These are phyloP conservation scores for honey bee (Apis mellifera) DNA, from an alignment of 1,140 invertebrate species.

Conservation along the genomic window DNA sequence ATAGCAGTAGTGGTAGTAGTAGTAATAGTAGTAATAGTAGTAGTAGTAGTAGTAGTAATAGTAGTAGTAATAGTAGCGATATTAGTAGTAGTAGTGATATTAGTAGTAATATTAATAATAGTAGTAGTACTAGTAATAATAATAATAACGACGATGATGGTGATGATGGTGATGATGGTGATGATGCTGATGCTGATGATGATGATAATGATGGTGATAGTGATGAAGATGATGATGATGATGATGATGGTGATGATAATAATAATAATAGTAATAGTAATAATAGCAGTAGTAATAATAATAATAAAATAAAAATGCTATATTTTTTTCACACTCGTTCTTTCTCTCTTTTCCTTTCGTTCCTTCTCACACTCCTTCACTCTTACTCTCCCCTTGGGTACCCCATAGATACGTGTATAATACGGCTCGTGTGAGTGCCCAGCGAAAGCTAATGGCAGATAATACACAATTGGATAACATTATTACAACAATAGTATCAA, in stretches of 20 bases:
- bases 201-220: too few relatives aligned
- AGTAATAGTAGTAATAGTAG: too few relatives aligned
- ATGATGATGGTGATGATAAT: not conserved
- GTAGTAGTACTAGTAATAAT: too few relatives aligned
- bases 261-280: fast-evolving
- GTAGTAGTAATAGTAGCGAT: too few relatives aligned
- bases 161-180: too few relatives aligned
- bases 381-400: conserved; percentile 13
- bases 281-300: not conserved
- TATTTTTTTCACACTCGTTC: conserved; percentile 16
- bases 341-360: not conserved
- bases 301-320: conserved; percentile 26
- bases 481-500: conserved; percentile 1
- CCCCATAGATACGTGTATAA: conserved; percentile 38
- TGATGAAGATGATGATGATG: too few relatives aligned
- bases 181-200: too few relatives aligned
- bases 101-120: not conserved
- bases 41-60: too few relatives aligned
- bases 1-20: too few relatives aligned
- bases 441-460: conserved; percentile 75
- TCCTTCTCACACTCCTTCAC: not conserved
- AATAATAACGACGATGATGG: too few relatives aligned
- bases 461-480: conserved; percentile 57
- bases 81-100: too few relatives aligned
- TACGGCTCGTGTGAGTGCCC: conserved; percentile 58